These are phyloP conservation scores for Pomatorhinus ruficollis DNA, from an alignment of 2,113 vertebrate species.

Conservation along the genomic window DNA sequence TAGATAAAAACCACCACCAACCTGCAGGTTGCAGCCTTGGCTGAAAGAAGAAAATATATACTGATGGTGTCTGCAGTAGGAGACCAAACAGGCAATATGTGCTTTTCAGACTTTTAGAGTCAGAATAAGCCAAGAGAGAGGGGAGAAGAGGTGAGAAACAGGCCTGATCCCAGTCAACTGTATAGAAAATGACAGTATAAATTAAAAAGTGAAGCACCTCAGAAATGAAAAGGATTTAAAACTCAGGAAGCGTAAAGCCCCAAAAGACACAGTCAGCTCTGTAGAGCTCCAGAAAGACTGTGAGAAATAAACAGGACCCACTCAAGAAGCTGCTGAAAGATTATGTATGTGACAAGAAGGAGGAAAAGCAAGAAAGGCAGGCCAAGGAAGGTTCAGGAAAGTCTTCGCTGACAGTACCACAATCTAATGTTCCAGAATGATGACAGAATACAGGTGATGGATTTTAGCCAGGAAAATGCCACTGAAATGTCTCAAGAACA, in stretches of 20 bases:
- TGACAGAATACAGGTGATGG: slow-evolving; percentile 14
- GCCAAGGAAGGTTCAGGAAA: background rate
- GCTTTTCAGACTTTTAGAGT: background rate
- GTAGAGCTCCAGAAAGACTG: background rate
- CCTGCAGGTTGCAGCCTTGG: background rate
- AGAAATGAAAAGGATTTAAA: background rate
- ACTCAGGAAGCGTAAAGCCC: background rate
- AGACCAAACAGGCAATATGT: background rate
- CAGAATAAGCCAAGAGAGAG: background rate
- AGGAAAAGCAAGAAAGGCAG: background rate
- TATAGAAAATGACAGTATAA: background rate
- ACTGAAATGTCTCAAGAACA: slow-evolving; percentile 8
- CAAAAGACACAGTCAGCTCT: background rate
- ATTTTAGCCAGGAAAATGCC: slow-evolving; percentile 39
- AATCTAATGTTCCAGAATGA: background rate
- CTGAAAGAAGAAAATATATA: background rate
- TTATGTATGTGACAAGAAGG: background rate
- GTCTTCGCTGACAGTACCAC: background rate
- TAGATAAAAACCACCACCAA: background rate
- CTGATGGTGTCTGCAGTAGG: background rate
- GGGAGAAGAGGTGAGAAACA: background rate
- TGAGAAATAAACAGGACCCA: background rate
- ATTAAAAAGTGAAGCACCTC: background rate
- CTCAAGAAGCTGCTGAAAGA: background rate
- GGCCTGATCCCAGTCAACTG: background rate